Base-by-base conservation (phyloP, 2,113 vertebrate species). In the Hippopotamus amphibius region DNA sequence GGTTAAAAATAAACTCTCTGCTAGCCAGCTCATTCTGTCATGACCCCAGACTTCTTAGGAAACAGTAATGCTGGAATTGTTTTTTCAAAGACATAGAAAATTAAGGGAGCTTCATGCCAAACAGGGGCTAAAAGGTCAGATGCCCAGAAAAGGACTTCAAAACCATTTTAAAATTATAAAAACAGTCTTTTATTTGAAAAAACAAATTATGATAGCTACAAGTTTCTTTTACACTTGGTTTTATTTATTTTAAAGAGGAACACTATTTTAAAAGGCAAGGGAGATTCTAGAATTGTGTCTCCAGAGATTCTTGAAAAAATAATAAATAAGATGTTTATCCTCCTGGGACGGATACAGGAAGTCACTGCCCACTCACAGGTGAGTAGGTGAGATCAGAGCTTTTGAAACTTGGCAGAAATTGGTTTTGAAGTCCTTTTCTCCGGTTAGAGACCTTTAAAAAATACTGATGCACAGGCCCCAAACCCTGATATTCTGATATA, bases 1-100 rank as follows among this genome's bases (percentile, higher is more conserved):
- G 22, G 48, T 68, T 92, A 94, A 97, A 97, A 96, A 94, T 94
- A 94, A 86, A 72, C 13, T 57, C 17, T 79, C 33, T 79, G 41
- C 57, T 68, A 84, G 59, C 82, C 68, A 96, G 53, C 55, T 87
- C 16, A 79, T 79, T 92, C 66, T 91, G 22, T 86, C 57, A 69
- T 92, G 77, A 96, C 76, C 61, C 53, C 61, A 93, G 11, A 91
- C 53, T 88, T 96, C 90, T 89, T 76, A 86, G 53, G 37, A 93
- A 82, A 82, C 1, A 76, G 41, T 85, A 91, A 96, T 82, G 65
- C 24, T 88, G 71, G 61, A 96, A 93, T 57, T 66, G 41, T 91
- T 97, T 77, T 90, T 50, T 94, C 46, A 89, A 53, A 97, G 82
- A 66, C 48, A 43, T 79, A 79, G 41, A 22, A 93, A 93, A 81